A percentile compares a stretch with the other conserved stretches of the same genome.
Evolutionary conservation across 92 coral and sea anemone species (phyloP).

Genomic region (Muricea muricata): DNA sequence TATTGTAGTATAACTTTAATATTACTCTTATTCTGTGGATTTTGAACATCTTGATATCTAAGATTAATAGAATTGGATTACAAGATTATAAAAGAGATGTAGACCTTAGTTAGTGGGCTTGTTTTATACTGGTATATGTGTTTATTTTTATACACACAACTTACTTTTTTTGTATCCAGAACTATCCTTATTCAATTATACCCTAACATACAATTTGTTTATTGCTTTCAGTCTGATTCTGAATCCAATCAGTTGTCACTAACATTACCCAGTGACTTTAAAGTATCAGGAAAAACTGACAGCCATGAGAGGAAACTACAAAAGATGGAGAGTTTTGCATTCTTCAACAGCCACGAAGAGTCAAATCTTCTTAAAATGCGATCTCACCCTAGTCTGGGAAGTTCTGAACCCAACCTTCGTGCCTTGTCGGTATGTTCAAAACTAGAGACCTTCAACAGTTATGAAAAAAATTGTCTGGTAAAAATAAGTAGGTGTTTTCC

Average conservation of each 20-base stretch:
- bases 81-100: too few relatives aligned
- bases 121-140: neutral
- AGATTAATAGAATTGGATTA: too few relatives aligned
- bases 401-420: constrained; percentile 91
- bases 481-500: too few relatives aligned
- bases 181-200: neutral
- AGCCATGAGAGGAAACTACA: constrained; percentile 70
- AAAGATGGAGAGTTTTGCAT: constrained; percentile 83
- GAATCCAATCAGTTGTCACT: constrained; percentile 76
- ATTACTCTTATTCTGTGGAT: neutral
- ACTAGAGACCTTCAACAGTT: neutral
- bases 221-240: constrained; percentile 78
- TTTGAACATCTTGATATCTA: neutral
- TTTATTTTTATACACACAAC: neutral
- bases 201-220: neutral
- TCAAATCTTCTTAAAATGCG: constrained; percentile 95
- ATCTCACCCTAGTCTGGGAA: constrained; percentile 86
- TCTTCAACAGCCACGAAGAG: constrained; percentile 81
- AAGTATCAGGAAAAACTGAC: constrained; percentile 79
- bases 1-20: too few relatives aligned
- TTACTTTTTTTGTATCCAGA: too few relatives aligned
- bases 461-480: neutral
- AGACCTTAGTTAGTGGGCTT: neutral
- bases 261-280: constrained; percentile 92
- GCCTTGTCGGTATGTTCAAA: constrained; percentile 97